Evolutionary conservation across 2,888 invertebrate species (phyloP), one percentile per base, ranked within the genome.

Genomic region (Venustoraphidia nigricollis): DNA sequence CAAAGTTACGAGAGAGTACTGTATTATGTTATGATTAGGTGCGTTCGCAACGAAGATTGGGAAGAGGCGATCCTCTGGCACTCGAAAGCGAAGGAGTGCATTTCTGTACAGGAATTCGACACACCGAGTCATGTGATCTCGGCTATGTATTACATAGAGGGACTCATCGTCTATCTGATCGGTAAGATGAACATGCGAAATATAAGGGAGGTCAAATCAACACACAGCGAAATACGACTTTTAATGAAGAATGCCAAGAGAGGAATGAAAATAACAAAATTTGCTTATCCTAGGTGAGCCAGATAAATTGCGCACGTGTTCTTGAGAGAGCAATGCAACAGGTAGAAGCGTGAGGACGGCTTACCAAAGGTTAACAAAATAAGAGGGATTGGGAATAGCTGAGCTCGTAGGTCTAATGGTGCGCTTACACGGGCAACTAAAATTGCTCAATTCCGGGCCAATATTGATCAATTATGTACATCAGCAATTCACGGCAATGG

Each of bases 41-140:
- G 72, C 35, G 60, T 77, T 10, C 64, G 80, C 55, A 66, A 68
- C 39, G 69, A 69, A 34, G 70, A 74, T 39, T 79, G 76, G 75
- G 77, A 77, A 58, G 66, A 69, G 34, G 70, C 75, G 0, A 64
- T 66, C 5, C 57, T 71, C 10, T 79, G 78, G 78, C 67, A 66
- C 50, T 68, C 66, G 36, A 70, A 70, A 56, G 66, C 70, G 41
- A 62, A 66, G 10, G 57, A 63, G 8, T 55, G 62, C 1, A 52
- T 59, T 35, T 52, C 57, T 1, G 54, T 61, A 10, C 34, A 34
- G 13, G 35, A n/a, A 2, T 34, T n/a, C 11, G 58, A 60, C 42
- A 62, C 55, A 9, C 58, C 63, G 35, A 60, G 63, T 36, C 57
- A 61, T 2, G 55, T 65, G 3, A 63, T 72, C 55, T 71, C 76